phyloP scores from a whole-genome alignment of 2,113 vertebrate species.

The Myotis davidii region DNA sequence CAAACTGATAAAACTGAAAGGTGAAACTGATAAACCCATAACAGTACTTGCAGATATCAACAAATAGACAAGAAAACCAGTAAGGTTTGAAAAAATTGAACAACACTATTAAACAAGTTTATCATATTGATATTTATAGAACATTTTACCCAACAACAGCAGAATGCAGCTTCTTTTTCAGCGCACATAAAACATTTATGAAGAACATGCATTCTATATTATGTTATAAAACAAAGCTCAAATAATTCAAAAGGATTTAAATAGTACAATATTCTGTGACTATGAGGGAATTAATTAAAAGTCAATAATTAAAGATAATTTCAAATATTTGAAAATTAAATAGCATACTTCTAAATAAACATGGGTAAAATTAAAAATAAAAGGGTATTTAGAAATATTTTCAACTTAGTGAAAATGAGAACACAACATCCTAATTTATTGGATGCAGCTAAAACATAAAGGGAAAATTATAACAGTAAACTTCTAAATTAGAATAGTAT shows the following conservation, averaged over 20 bases:
- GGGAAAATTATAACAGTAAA: not conserved
- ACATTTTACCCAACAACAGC: not conserved
- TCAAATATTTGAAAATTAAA: not conserved
- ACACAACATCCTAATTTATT: not conserved
- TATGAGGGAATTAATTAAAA: not conserved
- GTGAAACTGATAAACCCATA: not conserved
- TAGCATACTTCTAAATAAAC: not conserved
- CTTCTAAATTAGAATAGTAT: not conserved
- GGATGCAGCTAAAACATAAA: not conserved
- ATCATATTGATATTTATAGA: not conserved
- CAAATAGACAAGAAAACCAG: not conserved
- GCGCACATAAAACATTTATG: not conserved
- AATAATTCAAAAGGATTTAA: not conserved
- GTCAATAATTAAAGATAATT: not conserved
- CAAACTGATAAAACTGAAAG: not conserved
- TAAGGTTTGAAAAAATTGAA: not conserved
- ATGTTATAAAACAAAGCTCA: not conserved
- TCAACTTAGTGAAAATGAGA: slow-evolving; percentile 13
- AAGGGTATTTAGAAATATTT: not conserved
- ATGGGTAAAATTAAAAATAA: not conserved
- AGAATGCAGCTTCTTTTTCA: not conserved
- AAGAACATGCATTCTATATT: not conserved
- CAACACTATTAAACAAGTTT: not conserved
- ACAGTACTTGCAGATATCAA: not conserved
- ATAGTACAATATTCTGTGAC: not conserved